Percentiles rank a stretch among this genome's conserved stretches.
Conservation (phyloP, 2,888 invertebrate species). For the Drosophila falleni region DNA sequence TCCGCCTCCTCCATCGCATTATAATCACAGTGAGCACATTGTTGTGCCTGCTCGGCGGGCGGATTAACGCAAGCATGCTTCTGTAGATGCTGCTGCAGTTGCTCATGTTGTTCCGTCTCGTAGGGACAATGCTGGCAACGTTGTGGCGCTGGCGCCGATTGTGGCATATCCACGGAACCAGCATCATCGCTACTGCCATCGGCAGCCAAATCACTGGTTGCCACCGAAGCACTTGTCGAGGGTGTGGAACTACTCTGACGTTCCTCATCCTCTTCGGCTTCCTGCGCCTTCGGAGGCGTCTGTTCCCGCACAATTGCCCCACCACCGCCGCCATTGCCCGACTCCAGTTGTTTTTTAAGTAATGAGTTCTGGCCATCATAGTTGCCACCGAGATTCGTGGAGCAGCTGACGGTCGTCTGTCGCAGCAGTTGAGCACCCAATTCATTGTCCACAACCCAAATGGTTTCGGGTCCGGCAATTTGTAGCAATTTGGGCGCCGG, state of each 20-base stretch:
- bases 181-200: conserved; percentile 77
- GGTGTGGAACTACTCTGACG: conserved; percentile 71
- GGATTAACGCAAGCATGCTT: conserved; percentile 89
- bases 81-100: conserved; percentile 91
- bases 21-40: conserved; percentile 94
- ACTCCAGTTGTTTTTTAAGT: conserved; percentile 83
- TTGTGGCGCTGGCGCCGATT: conserved; percentile 66
- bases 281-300: conserved; percentile 25
- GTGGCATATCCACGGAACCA: conserved; percentile 64
- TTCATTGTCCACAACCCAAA: conserved; percentile 84
- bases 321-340: conserved; percentile 49
- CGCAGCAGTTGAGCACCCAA: conserved; percentile 61
- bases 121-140: conserved; percentile 93
- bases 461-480: conserved; percentile 81
- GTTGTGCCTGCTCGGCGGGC: conserved; percentile 86
- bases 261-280: conserved; percentile 69
- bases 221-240: conserved; percentile 81
- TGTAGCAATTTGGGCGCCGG: conserved; percentile 88
- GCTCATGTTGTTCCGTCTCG: conserved; percentile 90
- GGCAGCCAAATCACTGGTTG: conserved; percentile 77
- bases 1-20: conserved; percentile 91
- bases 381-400: conserved; percentile 35
- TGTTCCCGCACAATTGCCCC: conserved; percentile 34
- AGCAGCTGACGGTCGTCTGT: conserved; percentile 46
- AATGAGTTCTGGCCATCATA: conserved; percentile 79